A percentile compares a stretch with the other conserved stretches of the same genome.
phyloP scores from a whole-genome alignment of 1,140 invertebrate species.

The Heliconius himera region DNA sequence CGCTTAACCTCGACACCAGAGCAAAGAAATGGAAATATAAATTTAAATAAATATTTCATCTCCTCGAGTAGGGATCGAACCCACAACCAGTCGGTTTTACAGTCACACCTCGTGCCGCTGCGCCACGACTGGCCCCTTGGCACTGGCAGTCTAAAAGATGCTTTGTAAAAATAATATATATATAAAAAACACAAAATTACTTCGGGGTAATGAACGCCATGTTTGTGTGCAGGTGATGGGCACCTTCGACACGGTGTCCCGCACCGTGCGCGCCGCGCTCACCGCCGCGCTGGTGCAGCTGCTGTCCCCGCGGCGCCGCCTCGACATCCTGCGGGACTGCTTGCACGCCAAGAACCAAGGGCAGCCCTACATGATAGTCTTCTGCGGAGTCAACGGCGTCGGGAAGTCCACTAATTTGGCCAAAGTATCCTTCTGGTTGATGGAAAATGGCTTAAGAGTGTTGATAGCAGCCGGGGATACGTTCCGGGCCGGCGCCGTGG shows the following conservation, averaged over 20 bases:
- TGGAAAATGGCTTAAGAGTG: constrained; percentile 98
- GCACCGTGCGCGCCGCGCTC: constrained; percentile 90
- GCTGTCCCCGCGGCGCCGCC: constrained; percentile 95
- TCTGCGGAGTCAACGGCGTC: constrained; percentile 99
- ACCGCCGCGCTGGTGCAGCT: constrained; percentile 93
- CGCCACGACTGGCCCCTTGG: too few relatives aligned
- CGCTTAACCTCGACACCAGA: too few relatives aligned
- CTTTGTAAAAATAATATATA: too few relatives aligned
- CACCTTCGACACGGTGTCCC: constrained; percentile 95
- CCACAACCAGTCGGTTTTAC: too few relatives aligned
- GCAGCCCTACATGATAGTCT: constrained; percentile 97
- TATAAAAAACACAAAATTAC: too few relatives aligned
- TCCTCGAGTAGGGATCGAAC: too few relatives aligned
- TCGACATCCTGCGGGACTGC: constrained; percentile 98
- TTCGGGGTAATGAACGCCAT: too few relatives aligned
- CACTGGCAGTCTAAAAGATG: too few relatives aligned
- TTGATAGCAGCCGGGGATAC: constrained; percentile 99
- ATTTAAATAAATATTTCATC: too few relatives aligned
- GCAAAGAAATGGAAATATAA: too few relatives aligned
- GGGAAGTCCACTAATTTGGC: constrained; percentile 99
- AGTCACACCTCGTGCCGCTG: too few relatives aligned
- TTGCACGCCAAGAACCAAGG: constrained; percentile 91
- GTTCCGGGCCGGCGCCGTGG: constrained; percentile 99
- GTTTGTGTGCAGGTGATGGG: constrained; percentile 84
- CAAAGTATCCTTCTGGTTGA: constrained; percentile 99